Evolutionary conservation across 2,888 invertebrate genomes (phyloP).

Genomic region (Meiosimyza platycephala): DNA sequence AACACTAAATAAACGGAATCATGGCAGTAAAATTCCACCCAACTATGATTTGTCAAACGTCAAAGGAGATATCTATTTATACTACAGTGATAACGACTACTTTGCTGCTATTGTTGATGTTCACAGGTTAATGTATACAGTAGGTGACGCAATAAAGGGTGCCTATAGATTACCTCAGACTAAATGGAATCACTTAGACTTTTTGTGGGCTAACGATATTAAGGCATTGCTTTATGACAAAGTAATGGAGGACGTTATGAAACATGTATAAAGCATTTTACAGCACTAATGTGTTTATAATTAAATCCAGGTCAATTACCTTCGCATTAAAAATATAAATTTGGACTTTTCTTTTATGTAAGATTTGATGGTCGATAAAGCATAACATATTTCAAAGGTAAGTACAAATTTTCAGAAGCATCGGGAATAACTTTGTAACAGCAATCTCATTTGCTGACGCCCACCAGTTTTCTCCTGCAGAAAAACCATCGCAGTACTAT

Average conservation of each 20-base stretch:
- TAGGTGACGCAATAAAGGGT: background rate
- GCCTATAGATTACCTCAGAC: constrained; percentile 16
- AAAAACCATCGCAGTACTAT: no score
- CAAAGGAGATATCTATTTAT: constrained; percentile 46
- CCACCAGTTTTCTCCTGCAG: no score
- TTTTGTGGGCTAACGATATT: constrained; percentile 40
- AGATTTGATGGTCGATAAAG: no score
- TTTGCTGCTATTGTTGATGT: constrained; percentile 54
- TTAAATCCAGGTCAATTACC: no score
- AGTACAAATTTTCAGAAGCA: no score
- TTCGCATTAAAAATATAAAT: no score
- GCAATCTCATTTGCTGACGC: no score
- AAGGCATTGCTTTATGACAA: constrained; percentile 9
- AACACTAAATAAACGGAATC: constrained; percentile 46
- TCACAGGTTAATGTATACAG: constrained; percentile 36
- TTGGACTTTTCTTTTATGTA: no score
- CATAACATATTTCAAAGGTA: no score
- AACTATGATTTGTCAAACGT: constrained; percentile 52
- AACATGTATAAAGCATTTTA: no score
- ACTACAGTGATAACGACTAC: constrained; percentile 53
- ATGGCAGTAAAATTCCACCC: constrained; percentile 48
- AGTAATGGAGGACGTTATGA: background rate
- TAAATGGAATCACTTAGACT: constrained; percentile 49
- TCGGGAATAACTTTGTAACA: no score
- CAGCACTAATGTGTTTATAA: no score